Evolutionary conservation across 2,888 invertebrate species (phyloP), one percentile per base, ranked within the genome.

Genomic region (Augochlorella aurata): DNA sequence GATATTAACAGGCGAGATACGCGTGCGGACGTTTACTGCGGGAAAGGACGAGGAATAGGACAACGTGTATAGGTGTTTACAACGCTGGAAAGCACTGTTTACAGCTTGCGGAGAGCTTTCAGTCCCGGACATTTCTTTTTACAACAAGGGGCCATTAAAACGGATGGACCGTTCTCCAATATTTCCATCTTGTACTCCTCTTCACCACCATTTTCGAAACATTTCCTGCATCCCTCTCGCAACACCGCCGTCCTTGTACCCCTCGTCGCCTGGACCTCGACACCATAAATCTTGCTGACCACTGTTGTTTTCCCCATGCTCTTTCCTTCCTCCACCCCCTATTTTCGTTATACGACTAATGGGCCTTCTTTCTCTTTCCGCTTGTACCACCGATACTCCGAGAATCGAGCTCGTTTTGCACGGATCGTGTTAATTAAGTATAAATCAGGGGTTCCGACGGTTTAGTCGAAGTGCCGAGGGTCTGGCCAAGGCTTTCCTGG

Each of bases 11-110:
- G 79, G 49, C 75, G 45, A 67, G 69, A 69, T 65, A 45, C 54
- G 58, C 69, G 38, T 54, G 50, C 74, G 50, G 74, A 63, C 68
- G 50, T 85, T 85, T 85, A 85, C 84, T 84, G 52, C 75, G 52
- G 79, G 18, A 21, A 21, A 16, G n/a, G 61, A 71, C 24, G 12
- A 3, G 16, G n/a, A 7, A 49, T 71, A 52, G 76, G 67, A 5
- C 58, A 71, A 66, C 61, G 21, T 14, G 18, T 21, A 45, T 66
- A 29, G 61, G 58, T 71, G 69, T 84, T 84, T 84, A 76, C 78
- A 58, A 44, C 84, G 21, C 29, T 12, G 21, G 16, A 73, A 68
- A 66, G 66, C 29, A 79, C 49, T 67, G 75, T 84, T 81, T 84
- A 78, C 66, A 75, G 29, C 58, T 58, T 50, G 10, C 38, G 21